Evolutionary conservation across 2,888 invertebrate genomes (phyloP), one percentile per base, ranked within the genome.

Genomic region (Belgica antarctica): DNA sequence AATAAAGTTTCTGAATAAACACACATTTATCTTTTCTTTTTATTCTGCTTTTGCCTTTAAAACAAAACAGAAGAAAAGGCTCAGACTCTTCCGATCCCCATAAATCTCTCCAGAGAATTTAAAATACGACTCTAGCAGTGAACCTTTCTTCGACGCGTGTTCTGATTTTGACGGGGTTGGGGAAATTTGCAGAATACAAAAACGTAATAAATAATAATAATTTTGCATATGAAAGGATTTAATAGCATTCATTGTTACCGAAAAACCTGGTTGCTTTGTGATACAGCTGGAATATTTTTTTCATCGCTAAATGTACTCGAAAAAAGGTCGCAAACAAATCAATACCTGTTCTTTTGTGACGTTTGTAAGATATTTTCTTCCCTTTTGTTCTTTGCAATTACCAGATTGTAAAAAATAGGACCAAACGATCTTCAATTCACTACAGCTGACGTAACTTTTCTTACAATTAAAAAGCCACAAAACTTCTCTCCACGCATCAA

Each of bases 151-250:
- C 41, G 2, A 41, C 12, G 41, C 41, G 3, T 41, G 12, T 10
- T 15, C 8, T 41, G 41, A 41, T n/a, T 41, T 12, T 41, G 41
- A 41, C 41, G 41, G n/a, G 41, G n/a, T 10, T 5, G 12, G 41
- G 41, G 10, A 10, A 41, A 41, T 41, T 41, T 41, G n/a, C 31
- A 41, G 15, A 41, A 41, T 41, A 41, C 15, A 15, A 15, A 41
- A n/a, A 10, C 12, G 41, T 15, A 41, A 41, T 41, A 41, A 41
- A 41, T 41, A 41, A 41, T n/a, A n/a, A n/a, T 41, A 41, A 41
- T 41, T 41, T 41, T 41, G 41, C 41, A 41, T n/a, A 41, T 15
- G 41, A 41, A 41, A 41, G 41, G 41, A 4, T 41, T 41, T 41
- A 5, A 41, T 12, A 12, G 15, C 41, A 15, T n/a, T 41, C 10